Percentiles rank a stretch among this genome's conserved stretches.
Conservation (phyloP, 2,888 invertebrate genomes). For the Thereva nobilitata region DNA sequence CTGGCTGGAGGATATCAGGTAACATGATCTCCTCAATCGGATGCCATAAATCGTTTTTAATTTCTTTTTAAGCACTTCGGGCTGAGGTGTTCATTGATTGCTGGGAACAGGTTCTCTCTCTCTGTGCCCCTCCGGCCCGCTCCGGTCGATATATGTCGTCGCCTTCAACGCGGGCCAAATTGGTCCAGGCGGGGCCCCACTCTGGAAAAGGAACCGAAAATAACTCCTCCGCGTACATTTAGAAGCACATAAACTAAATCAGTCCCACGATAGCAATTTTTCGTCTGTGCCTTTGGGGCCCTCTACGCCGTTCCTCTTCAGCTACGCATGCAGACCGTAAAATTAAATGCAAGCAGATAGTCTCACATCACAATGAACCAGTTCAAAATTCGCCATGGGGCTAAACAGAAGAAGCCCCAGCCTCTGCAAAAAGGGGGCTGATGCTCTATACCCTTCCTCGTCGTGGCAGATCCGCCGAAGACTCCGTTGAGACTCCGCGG, state of each 20-base stretch:
- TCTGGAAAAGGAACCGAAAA: slow-evolving; percentile 2
- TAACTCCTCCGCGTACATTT: slow-evolving; percentile 1
- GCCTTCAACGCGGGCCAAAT: background rate
- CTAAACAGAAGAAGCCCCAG: no score
- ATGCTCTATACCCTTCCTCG: background rate
- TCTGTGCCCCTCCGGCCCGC: background rate
- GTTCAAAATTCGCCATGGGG: background rate
- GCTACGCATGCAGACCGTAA: background rate
- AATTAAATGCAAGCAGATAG: slow-evolving; percentile 4
- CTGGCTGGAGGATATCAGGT: slow-evolving; percentile 24
- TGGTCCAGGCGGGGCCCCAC: slow-evolving; percentile 8
- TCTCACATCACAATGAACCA: slow-evolving; percentile 8
- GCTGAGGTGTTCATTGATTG: slow-evolving; percentile 32
- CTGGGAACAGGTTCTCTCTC: slow-evolving; percentile 21
- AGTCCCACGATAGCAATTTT: slow-evolving; percentile 23
- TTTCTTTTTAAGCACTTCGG: slow-evolving; percentile 31
- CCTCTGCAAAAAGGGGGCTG: no score
- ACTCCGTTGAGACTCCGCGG: background rate
- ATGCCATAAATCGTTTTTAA: slow-evolving; percentile 36
- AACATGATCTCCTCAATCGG: slow-evolving; percentile 35
- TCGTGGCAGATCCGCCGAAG: background rate
- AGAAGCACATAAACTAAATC: slow-evolving; percentile 21
- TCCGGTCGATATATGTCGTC: background rate
- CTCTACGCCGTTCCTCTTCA: background rate
- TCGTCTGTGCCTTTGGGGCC: slow-evolving; percentile 4